Percentiles rank a stretch among this genome's conserved stretches.
Evolutionary conservation across 2,113 vertebrate genomes (phyloP).

Genomic region (Trematomus loennbergii): DNA sequence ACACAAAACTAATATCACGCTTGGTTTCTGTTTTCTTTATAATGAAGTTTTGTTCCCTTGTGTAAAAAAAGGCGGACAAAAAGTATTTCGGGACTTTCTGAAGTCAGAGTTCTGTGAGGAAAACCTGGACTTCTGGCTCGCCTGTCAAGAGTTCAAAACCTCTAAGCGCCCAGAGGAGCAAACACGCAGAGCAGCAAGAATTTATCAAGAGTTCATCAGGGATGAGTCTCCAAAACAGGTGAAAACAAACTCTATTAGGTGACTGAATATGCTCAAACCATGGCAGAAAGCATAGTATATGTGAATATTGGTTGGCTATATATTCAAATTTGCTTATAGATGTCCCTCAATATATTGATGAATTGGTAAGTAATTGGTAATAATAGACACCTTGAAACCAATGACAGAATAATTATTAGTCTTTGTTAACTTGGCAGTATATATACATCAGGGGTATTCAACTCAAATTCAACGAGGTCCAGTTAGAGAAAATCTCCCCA

Average conservation of each 20-base stretch:
- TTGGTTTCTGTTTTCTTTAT: conserved; percentile 25
- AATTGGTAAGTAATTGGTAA: too few species aligned
- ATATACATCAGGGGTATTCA: too few species aligned
- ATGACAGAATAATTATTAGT: too few species aligned
- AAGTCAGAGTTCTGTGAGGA: conserved; percentile 79
- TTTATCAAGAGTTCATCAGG: conserved; percentile 74
- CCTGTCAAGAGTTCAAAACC: conserved; percentile 72
- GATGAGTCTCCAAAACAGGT: conserved; percentile 72
- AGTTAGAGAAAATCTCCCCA: too few species aligned
- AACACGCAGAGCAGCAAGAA: conserved; percentile 50
- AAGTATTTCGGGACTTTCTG: conserved; percentile 69
- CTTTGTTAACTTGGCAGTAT: too few species aligned
- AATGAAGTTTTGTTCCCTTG: conserved; percentile 21
- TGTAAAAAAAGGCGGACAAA: conserved; percentile 63
- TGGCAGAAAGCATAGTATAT: too few species aligned
- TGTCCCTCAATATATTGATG: too few species aligned
- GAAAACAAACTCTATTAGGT: background rate
- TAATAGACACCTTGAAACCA: too few species aligned
- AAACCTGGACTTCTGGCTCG: conserved; percentile 79
- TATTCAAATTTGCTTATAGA: too few species aligned
- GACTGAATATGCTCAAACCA: background rate
- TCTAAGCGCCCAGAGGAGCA: conserved; percentile 43
- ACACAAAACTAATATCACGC: conserved; percentile 35
- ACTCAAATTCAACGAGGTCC: too few species aligned
- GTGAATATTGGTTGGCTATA: too few species aligned